phyloP scores from a whole-genome alignment of 2,113 vertebrate species.

The Cynoglossus semilaevis region DNA sequence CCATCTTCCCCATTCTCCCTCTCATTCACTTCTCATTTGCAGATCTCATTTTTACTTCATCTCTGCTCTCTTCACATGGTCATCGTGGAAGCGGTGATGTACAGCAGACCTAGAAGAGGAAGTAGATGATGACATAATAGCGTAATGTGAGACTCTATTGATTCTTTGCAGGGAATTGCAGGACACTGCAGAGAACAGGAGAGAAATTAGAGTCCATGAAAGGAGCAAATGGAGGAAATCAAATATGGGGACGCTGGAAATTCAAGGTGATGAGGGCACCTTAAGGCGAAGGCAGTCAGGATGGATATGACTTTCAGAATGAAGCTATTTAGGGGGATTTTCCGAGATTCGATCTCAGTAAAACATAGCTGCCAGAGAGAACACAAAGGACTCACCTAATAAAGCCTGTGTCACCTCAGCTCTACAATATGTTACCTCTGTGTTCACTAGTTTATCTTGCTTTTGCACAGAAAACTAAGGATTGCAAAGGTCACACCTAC shows the following conservation, averaged over 20 bases:
- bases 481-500: too few relatives aligned
- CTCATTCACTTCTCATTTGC: background rate
- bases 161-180: conserved; percentile 13
- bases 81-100: conserved; percentile 20
- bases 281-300: conserved; percentile 3
- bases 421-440: too few relatives aligned
- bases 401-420: too few relatives aligned
- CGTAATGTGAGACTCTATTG: conserved; percentile 39
- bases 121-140: conserved; percentile 35
- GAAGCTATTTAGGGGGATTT: background rate
- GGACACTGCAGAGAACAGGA: background rate
- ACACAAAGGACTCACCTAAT: too few relatives aligned
- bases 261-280: conserved; percentile 29
- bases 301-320: background rate
- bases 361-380: too few relatives aligned
- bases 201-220: conserved; percentile 31
- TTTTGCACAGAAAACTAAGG: too few relatives aligned
- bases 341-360: too few relatives aligned
- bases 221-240: conserved; percentile 17
- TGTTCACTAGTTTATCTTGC: too few relatives aligned
- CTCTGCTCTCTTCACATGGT: conserved; percentile 1
- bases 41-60: background rate
- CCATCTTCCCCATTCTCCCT: background rate
- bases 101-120: conserved; percentile 37
- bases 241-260: conserved; percentile 18